Base-by-base conservation (phyloP, 1,140 invertebrate species). In the Pogonomyrmex californicus region DNA sequence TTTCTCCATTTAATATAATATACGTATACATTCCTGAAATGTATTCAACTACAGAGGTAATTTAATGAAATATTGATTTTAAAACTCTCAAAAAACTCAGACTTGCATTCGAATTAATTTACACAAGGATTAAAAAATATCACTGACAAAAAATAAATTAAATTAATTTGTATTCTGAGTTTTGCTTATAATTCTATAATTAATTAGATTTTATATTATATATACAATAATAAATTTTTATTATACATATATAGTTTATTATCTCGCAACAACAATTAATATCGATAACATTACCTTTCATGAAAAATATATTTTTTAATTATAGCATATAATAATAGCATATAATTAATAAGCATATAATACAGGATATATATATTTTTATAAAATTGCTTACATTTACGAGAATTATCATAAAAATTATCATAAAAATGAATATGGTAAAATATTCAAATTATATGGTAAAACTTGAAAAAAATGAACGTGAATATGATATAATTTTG, bases 171-270 rank as follows among this genome's bases (percentile, higher is more conserved):
- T 23, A 47, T 10, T 66, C 23, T 10, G 23, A 4, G n/a, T 66
- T 41, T 66, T 63, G 7, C 9, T 63, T 44, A 44, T 66, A n/a
- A 9, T 12, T 66, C 23, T 30, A 60, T 60, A 60, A 23, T 56
- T 56, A 30, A 30, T 66, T 12, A 65, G 36, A 38, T 63, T 38
- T 4, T 41, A 23, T 41, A 65, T 63, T 38, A 63, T 36, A 38
- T 0, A 62, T 30, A n/a, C 17, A 73, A 56, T 38, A 56, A 73
- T 23, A 58, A 56, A 38, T 73, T 54, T 73, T 54, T 36, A 54
- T 71, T 71, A 36, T 36, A 47, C 7, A 33, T 10, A 51, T 5
- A 51, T 33, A n/a, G 23, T 23, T 60, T 23, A 41, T 38, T n/a
- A 58, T 54, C 23, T 23, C 23, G 23, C 23, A 23, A 23, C 23